phyloP scores from a whole-genome alignment of 2,888 invertebrate species.

The Parnassius apollo region DNA sequence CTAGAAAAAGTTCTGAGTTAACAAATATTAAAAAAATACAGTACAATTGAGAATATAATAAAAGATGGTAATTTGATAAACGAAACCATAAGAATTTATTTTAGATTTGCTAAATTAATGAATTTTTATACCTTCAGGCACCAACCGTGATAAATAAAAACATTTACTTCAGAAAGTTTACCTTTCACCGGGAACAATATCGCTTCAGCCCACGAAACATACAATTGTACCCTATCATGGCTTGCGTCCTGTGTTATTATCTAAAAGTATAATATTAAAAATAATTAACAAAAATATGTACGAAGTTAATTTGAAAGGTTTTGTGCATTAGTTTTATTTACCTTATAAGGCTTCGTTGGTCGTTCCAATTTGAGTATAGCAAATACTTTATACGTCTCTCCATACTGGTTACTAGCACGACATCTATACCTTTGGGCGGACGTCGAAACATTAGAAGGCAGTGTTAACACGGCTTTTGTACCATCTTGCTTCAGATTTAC shows the following conservation, averaged over 20 bases:
- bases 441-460: conserved; percentile 45
- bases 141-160: no score
- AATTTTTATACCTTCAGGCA: no score
- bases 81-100: no score
- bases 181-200: conserved; percentile 50
- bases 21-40: no score
- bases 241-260: conserved; percentile 34
- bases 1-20: no score
- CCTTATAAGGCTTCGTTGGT: conserved; percentile 50
- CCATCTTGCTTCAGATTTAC: conserved; percentile 41
- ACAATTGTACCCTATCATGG: conserved; percentile 39
- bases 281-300: neutral
- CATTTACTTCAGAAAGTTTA: conserved; percentile 28
- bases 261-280: conserved; percentile 38
- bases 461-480: conserved; percentile 42
- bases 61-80: no score
- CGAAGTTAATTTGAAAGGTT: no score
- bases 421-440: conserved; percentile 54
- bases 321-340: conserved; percentile 31
- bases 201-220: conserved; percentile 46
- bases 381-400: conserved; percentile 46
- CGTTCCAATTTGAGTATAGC: conserved; percentile 44
- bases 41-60: no score
- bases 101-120: no score
- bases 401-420: conserved; percentile 51